Evolutionary conservation across 1,140 invertebrate genomes (phyloP), one percentile per base, ranked within the genome.

Genomic region (Chelonus insularis): DNA sequence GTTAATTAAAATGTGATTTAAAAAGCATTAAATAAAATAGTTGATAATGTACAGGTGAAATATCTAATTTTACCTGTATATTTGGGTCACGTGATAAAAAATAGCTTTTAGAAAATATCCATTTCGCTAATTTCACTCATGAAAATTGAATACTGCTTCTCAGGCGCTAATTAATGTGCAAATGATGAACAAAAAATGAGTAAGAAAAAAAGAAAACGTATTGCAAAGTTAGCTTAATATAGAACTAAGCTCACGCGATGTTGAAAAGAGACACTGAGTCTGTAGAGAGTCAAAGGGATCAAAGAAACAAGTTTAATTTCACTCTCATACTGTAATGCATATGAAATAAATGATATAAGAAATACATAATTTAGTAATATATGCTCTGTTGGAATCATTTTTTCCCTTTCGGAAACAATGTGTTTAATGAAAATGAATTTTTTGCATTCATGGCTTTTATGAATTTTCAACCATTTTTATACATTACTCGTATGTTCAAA

Each of bases 91-190:
- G 3, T 18, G 41, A 48, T 47, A 48, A 62, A 48, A 32, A 18
- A 21, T n/a, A 6, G 21, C 16, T 20, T 48, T 48, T 12, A 18
- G 55, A 43, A n/a, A n/a, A 62, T n/a, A 48, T 54, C 39, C 20
- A 48, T 43, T 18, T 43, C 48, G 51, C n/a, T 62, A 56, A 55
- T 62, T 43, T 23, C 39, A 39, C 51, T 55, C 39, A 62, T 56
- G 60, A 54, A 48, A 62, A 54, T 54, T 54, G 32, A 62, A 36
- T 54, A 41, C 25, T 8, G 11, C 21, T 29, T 48, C 43, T 23
- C 45, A 39, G 41, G 62, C 58, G 59, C 69, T 76, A 70, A 73
- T 75, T 75, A 71, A 66, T 60, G 60, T 65, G 68, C 63, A 68
- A 72, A 72, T 70, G 74, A 72, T 71, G 72, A 74, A 72, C 64